phyloP scores from a whole-genome alignment of 2,113 vertebrate species.

The Platichthys stellatus region DNA sequence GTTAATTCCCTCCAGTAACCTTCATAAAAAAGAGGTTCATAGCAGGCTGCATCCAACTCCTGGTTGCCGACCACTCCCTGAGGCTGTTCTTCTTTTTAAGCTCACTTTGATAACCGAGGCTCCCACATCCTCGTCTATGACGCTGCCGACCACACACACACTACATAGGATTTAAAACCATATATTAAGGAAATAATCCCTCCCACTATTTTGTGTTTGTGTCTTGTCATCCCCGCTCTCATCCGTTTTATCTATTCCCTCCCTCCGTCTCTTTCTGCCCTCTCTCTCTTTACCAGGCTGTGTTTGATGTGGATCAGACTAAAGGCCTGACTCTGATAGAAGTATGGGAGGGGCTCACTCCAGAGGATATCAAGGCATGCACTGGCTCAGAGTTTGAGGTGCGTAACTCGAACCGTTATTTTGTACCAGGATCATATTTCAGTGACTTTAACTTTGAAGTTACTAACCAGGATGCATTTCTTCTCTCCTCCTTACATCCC shows the following conservation, averaged over 20 bases:
- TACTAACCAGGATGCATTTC: background rate
- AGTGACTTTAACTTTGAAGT: background rate
- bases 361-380: constrained; percentile 92
- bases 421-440: background rate
- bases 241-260: background rate
- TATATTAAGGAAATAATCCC: constrained; percentile 11
- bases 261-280: background rate
- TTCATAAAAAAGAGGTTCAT: no score
- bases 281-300: constrained; percentile 82
- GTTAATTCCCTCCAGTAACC: no score
- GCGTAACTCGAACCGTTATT: constrained; percentile 65
- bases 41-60: background rate
- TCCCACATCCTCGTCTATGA: constrained; percentile 4
- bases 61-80: background rate
- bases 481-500: background rate
- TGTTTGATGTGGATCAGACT: constrained; percentile 94
- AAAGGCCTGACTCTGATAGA: constrained; percentile 93
- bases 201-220: constrained; percentile 12
- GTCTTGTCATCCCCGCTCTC: background rate
- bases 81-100: background rate
- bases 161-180: constrained; percentile 7
- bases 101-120: no score
- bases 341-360: constrained; percentile 91
- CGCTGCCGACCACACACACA: background rate
- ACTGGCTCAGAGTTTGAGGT: constrained; percentile 92